Evolutionary conservation across 2,113 vertebrate species (phyloP).

Genomic region (Centropus unirufus): DNA sequence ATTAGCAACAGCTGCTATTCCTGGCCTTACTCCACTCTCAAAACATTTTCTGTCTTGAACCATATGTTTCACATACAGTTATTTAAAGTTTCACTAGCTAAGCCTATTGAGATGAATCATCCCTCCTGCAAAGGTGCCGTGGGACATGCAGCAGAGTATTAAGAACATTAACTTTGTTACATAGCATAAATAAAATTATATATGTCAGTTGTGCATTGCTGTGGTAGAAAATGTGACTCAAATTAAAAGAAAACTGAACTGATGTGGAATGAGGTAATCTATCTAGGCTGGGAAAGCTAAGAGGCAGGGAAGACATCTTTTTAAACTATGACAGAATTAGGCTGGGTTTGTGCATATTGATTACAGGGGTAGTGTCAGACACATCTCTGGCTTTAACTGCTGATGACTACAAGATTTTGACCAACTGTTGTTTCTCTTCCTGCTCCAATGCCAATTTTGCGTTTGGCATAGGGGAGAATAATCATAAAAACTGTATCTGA

Average conservation of each 20-base stretch:
- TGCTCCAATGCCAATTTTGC: background rate
- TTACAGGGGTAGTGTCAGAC: background rate
- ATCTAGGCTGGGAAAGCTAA: background rate
- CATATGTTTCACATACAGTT: constrained; percentile 6
- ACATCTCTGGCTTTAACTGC: background rate
- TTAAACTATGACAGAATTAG: background rate
- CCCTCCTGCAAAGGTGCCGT: constrained; percentile 3
- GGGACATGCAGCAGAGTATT: constrained; percentile 12
- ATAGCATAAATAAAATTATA: constrained; percentile 2
- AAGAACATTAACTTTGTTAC: background rate
- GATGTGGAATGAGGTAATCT: background rate
- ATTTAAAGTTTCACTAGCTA: constrained; percentile 25
- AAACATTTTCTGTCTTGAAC: constrained; percentile 1
- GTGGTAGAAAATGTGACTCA: background rate
- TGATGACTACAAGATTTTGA: background rate
- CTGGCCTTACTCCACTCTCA: constrained; percentile 18
- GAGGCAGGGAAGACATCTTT: background rate
- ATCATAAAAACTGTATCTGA: background rate
- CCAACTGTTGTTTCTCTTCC: background rate
- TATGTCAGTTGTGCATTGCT: background rate
- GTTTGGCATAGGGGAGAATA: background rate
- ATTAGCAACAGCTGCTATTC: constrained; percentile 27
- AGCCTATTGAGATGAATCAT: constrained; percentile 28
- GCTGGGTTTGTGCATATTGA: background rate
- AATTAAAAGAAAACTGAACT: background rate